Evolutionary conservation across 92 coral and sea anemone genomes (phyloP).

Genomic region (Meandrina meandrites): DNA sequence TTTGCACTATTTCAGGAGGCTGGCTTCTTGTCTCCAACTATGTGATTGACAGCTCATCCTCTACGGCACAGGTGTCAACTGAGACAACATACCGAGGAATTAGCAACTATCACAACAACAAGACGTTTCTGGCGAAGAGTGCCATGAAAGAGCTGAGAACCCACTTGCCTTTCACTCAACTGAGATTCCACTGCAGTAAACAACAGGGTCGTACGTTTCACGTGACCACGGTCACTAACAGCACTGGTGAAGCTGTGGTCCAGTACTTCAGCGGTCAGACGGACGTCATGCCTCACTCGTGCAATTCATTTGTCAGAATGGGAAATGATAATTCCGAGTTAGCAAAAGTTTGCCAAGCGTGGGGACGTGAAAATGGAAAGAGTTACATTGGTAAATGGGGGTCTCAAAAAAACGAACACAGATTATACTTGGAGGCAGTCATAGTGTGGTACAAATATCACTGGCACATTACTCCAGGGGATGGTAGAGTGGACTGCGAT

Average conservation of each 20-base stretch:
- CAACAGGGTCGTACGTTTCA: conserved; percentile 18
- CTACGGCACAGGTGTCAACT: not conserved
- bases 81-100: conserved; percentile 8
- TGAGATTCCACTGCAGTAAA: not conserved
- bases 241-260: conserved; percentile 10
- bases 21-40: conserved; percentile 2
- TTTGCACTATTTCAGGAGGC: conserved; percentile 15
- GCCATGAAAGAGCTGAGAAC: not conserved
- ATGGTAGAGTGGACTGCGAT: conserved; percentile 43
- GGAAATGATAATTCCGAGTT: conserved; percentile 18
- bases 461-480: not conserved
- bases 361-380: not conserved
- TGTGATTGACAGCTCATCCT: conserved; percentile 5
- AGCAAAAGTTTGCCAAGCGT: not conserved
- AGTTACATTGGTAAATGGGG: conserved; percentile 14
- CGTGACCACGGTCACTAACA: conserved; percentile 33
- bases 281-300: conserved; percentile 1
- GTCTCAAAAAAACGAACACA: not conserved
- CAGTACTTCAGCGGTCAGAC: conserved; percentile 12
- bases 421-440: conserved; percentile 26
- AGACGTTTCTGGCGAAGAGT: not conserved
- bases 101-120: not conserved
- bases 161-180: conserved; percentile 12
- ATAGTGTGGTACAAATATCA: not conserved
- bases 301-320: conserved; percentile 15